Conservation (phyloP, 2,797 vertebrate species). For the Acanthurus leucopareius region DNA sequence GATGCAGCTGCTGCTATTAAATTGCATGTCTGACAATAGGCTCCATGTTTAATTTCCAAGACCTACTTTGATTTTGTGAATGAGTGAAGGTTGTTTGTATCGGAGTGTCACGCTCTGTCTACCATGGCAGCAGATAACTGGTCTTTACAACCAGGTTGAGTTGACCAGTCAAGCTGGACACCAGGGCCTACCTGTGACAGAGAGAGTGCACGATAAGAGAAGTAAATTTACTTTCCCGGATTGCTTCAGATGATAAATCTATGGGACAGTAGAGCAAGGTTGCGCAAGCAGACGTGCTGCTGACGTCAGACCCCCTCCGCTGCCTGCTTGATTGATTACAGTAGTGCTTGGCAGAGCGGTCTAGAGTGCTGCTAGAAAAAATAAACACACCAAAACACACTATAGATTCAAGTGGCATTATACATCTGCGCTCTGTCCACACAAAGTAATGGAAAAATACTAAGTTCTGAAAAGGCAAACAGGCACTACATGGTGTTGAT, state of each 20-base stretch:
- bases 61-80: background rate
- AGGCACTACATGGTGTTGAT: background rate
- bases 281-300: constrained; percentile 74
- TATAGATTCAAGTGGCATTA: constrained; percentile 30
- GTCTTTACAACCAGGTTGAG: constrained; percentile 39
- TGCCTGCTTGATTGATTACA: constrained; percentile 79
- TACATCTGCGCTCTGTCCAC: constrained; percentile 8
- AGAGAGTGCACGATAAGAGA: constrained; percentile 72
- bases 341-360: constrained; percentile 56
- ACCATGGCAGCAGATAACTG: constrained; percentile 8
- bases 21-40: constrained; percentile 6
- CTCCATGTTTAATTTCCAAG: constrained; percentile 3
- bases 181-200: constrained; percentile 3
- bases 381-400: constrained; percentile 55
- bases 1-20: constrained; percentile 50
- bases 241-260: constrained; percentile 70
- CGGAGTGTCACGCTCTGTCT: background rate
- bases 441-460: constrained; percentile 14
- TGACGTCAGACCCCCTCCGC: constrained; percentile 72
- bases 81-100: constrained; percentile 2
- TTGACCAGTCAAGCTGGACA: constrained; percentile 52
- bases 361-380: constrained; percentile 43
- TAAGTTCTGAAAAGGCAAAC: background rate
- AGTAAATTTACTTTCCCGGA: constrained; percentile 72
- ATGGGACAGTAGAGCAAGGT: constrained; percentile 61